phyloP scores from a whole-genome alignment of 2,797 vertebrate genomes.

The Centroberyx gerrardi region DNA sequence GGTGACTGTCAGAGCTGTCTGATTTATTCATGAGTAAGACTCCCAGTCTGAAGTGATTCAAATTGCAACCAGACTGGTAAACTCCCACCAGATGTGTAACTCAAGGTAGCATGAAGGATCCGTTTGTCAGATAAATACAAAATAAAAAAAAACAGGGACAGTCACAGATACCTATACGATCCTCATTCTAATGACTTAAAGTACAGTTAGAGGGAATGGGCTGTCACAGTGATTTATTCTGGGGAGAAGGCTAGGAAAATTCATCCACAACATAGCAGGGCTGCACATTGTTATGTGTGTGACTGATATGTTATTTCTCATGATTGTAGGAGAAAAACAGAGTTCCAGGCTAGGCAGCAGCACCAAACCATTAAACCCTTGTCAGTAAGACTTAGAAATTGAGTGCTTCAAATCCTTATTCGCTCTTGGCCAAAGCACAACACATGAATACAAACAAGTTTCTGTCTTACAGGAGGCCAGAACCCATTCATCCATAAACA shows the following conservation, averaged over 20 bases:
- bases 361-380: slow-evolving; percentile 46
- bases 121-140: slow-evolving; percentile 29
- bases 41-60: slow-evolving; percentile 66
- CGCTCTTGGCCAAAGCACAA: slow-evolving; percentile 26
- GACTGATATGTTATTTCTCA: slow-evolving; percentile 54
- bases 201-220: slow-evolving; percentile 24
- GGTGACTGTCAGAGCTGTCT: slow-evolving; percentile 49
- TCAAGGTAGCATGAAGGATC: slow-evolving; percentile 36
- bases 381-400: slow-evolving; percentile 36
- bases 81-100: slow-evolving; percentile 57
- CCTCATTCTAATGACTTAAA: slow-evolving; percentile 34
- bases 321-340: slow-evolving; percentile 31
- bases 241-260: neutral
- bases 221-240: slow-evolving; percentile 22
- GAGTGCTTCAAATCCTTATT: slow-evolving; percentile 48
- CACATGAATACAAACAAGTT: slow-evolving; percentile 45
- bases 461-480: slow-evolving; percentile 18
- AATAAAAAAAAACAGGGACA: slow-evolving; percentile 20
- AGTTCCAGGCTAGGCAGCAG: slow-evolving; percentile 23
- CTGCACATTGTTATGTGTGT: slow-evolving; percentile 33
- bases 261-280: slow-evolving; percentile 1
- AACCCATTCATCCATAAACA: slow-evolving; percentile 34
- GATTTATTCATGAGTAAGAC: slow-evolving; percentile 73
- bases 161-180: slow-evolving; percentile 21
- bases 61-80: slow-evolving; percentile 53